Conservation (phyloP, 2,888 invertebrate genomes). For the Psococerastis gibbosa region DNA sequence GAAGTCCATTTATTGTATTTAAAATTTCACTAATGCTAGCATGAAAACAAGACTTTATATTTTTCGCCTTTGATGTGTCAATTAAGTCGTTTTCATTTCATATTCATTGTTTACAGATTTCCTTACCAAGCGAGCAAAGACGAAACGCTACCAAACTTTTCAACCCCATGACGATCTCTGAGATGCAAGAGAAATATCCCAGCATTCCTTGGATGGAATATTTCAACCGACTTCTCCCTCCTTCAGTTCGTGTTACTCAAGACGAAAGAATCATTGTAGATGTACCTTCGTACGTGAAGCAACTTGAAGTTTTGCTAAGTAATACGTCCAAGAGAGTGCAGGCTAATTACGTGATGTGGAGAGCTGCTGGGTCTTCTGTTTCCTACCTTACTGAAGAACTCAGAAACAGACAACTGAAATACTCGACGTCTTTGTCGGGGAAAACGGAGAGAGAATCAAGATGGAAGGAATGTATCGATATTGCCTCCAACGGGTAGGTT, state of each 20-base stretch:
- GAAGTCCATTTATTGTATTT: background rate
- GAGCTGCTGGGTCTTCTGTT: conserved; percentile 62
- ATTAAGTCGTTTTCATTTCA: conserved; percentile 4
- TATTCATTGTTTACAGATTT: conserved; percentile 38
- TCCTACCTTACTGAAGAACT: conserved; percentile 62
- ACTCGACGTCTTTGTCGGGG: conserved; percentile 63
- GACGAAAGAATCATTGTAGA: conserved; percentile 68
- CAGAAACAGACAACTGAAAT: conserved; percentile 58
- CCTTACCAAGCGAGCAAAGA: conserved; percentile 71
- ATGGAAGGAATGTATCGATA: conserved; percentile 83
- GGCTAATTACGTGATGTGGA: conserved; percentile 88
- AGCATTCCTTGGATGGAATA: conserved; percentile 67
- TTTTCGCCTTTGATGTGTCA: conserved; percentile 7
- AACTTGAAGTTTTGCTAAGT: conserved; percentile 41
- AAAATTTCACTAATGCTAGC: conserved; percentile 4
- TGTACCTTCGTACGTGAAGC: conserved; percentile 60
- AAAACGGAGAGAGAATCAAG: conserved; percentile 68
- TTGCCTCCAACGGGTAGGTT: conserved; percentile 53
- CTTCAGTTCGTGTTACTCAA: conserved; percentile 36
- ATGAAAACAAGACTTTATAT: conserved; percentile 1
- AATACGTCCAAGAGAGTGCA: conserved; percentile 42
- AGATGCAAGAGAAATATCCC: conserved; percentile 55
- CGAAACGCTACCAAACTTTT: conserved; percentile 81
- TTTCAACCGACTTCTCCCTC: conserved; percentile 58
- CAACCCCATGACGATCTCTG: conserved; percentile 69